Conservation (phyloP, 2,113 vertebrate genomes). For the Rhadina sibilatrix region DNA sequence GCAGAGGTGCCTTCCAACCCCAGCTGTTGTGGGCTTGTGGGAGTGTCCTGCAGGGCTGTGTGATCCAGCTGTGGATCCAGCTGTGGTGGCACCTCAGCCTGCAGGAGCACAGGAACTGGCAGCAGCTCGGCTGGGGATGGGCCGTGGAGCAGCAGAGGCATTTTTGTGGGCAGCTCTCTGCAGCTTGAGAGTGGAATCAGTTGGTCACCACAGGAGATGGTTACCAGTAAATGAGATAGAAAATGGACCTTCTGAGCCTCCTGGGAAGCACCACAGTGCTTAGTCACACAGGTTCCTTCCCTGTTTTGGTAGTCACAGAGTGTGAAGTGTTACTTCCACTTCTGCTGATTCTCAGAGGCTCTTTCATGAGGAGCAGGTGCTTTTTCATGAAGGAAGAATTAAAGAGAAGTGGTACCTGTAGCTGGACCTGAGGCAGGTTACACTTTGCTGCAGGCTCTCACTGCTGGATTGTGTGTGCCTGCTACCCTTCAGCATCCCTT, state of each 20-base stretch:
- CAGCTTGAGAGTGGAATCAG: too few species aligned
- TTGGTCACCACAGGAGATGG: neutral
- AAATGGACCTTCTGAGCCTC: neutral
- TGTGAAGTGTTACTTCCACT: neutral
- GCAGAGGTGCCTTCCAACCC: neutral
- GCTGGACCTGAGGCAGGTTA: neutral
- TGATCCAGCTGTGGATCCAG: neutral
- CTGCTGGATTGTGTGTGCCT: neutral
- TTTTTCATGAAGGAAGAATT: neutral
- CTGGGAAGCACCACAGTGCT: neutral
- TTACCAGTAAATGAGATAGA: neutral
- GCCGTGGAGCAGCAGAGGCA: neutral
- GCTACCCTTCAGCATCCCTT: neutral
- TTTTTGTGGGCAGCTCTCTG: neutral
- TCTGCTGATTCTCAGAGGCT: neutral
- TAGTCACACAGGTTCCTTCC: neutral
- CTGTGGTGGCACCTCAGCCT: neutral
- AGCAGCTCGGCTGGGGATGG: neutral
- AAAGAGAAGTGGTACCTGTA: neutral
- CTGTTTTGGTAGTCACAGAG: neutral
- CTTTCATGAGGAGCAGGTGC: neutral
- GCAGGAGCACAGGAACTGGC: accelerated
- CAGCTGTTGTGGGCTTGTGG: neutral
- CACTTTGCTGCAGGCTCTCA: neutral
- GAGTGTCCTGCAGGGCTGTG: neutral